Evolutionary conservation across 2,888 invertebrate genomes (phyloP), one percentile per base, ranked within the genome.

Genomic region (Tribolium freemani): DNA sequence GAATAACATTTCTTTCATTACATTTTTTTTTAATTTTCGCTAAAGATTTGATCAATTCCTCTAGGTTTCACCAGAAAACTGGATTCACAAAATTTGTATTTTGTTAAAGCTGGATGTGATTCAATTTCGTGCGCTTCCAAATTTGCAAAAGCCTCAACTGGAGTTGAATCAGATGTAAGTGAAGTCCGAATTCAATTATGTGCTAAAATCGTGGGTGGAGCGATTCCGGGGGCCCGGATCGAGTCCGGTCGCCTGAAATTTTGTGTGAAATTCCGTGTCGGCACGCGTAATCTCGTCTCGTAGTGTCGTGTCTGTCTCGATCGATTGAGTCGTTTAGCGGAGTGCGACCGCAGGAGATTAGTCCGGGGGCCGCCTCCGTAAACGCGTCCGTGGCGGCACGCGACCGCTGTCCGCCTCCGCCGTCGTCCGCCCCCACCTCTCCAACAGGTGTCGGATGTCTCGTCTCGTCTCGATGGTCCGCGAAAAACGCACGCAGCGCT

Each of bases 391-490:
- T 71, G 78, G 76, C 79, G 84, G 84, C 84, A 84, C 84, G 84
- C 84, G 84, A 84, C 84, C 83, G 83, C 82, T 84, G 84, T 84
- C 84, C 83, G 82, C 83, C 82, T 74, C 80, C 81, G 79, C 76
- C 73, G 77, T 51, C 63, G 46, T 16, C 51, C 64, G 38, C 63
- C 69, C 54, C 64, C 57, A 20, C 50, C 57, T 31, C n/a, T 26
- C 31, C 64, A 75, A 75, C 75, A 75, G 75, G 75, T 75, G 75
- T 72, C 72, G 72, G 70, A 72, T 69, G 72, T 64, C 69, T 38
- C 60, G 54, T 21, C 44, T 44, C 48, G 58, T 10, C 26, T 26
- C 26, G 26, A 26, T 26, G 46, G 31, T n/a, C 50, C 48, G 26
- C 63, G 50, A 8, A 31, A 11, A 9, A 10, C 67, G 48, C 48